These are phyloP conservation scores for Nomada ruficornis DNA, from an alignment of 2,888 invertebrate species.

Conservation along the genomic window DNA sequence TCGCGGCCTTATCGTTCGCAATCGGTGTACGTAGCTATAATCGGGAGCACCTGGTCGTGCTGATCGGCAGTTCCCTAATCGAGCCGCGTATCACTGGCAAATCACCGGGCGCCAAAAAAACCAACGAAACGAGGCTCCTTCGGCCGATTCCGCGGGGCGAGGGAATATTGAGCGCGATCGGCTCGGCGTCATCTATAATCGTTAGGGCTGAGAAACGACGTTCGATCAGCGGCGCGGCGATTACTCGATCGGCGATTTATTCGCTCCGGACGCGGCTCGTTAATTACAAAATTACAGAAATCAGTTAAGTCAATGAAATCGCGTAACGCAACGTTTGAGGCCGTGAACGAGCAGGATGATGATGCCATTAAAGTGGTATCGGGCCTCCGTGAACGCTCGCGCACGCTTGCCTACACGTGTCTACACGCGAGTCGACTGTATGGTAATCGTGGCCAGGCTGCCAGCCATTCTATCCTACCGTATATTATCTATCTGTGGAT, in stretches of 20 bases:
- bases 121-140: background rate
- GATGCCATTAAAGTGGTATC: constrained; percentile 71
- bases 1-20: no score
- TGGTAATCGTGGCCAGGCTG: constrained; percentile 74
- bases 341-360: constrained; percentile 56
- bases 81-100: background rate
- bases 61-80: background rate
- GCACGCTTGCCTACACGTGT: constrained; percentile 39
- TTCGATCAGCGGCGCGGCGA: background rate
- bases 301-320: constrained; percentile 52
- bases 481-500: constrained; percentile 78
- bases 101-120: background rate
- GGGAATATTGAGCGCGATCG: constrained; percentile 14
- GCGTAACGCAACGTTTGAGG: constrained; percentile 56
- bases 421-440: constrained; percentile 62
- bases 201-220: constrained; percentile 31
- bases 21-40: background rate
- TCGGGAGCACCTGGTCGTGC: background rate
- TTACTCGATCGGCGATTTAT: constrained; percentile 49
- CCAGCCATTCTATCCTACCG: constrained; percentile 74
- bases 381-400: constrained; percentile 33
- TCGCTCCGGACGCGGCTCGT: constrained; percentile 50
- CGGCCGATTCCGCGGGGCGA: background rate
- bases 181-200: constrained; percentile 31
- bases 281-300: constrained; percentile 57